Evolutionary conservation across 2,797 vertebrate species (phyloP), one percentile per base, ranked within the genome.

Genomic region (Sylvia borin): DNA sequence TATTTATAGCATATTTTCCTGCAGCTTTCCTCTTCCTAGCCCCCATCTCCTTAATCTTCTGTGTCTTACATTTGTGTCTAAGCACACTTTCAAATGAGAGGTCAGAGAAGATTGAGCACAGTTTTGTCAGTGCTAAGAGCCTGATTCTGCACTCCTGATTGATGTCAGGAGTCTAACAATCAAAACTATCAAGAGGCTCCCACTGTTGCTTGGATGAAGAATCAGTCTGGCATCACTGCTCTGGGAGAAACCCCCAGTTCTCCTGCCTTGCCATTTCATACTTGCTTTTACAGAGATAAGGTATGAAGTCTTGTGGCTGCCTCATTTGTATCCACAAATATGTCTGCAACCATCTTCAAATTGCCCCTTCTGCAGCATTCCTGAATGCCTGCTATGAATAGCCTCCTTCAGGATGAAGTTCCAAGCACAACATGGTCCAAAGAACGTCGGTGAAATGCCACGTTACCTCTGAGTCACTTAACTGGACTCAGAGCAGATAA

Each of bases 1-100:
- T 93, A 81, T 81, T 96, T 95, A 94, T 67, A 93, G 73, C 64
- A 24, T 95, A 82, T 93, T 96, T 96, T 89, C 71, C 57, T 93
- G 85, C 75, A 36, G 51, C 75, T 94, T 96, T 95, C 48, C 48
- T 88, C 38, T 57, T 93, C n/a, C 51, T 73, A 84, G 70, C 45
- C 40, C 68, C 36, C 36, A 27, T 72, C 85, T 58, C 84, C 72
- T 86, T 86, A 73, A 57, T 65, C 72, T 55, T 57, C 71, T 64
- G 57, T 31, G 10, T 77, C 92, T 88, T 55, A n/a, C 43, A 16
- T 22, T 74, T 86, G 9, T 8, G 4, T 31, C 54, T 81, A 58
- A 92, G 32, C 16, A 60, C 4, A 21, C 32, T 34, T 79, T 71
- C 38, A 85, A 72, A 76, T 31, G 73, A 96, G 50, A 91, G 75